Evolutionary conservation across 2,888 invertebrate species (phyloP).

Genomic region (Scrobipalpa costella): DNA sequence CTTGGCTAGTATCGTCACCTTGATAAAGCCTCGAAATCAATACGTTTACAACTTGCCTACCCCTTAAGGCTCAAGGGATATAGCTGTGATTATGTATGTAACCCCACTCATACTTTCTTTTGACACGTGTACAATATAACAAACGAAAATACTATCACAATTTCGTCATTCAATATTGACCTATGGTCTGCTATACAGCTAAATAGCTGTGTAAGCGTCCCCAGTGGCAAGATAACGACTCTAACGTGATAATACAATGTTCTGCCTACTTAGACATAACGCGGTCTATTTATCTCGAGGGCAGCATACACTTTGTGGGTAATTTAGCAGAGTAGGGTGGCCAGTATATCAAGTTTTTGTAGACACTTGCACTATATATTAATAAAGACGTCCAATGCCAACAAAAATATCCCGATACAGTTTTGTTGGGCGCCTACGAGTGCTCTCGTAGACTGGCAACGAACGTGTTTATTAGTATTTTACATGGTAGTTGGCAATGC

Average conservation of each 20-base stretch:
- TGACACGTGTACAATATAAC: neutral
- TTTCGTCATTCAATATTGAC: constrained; percentile 1
- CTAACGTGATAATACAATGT: constrained; percentile 20
- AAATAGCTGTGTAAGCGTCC: neutral
- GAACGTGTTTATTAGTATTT: too few relatives aligned
- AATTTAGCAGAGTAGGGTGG: constrained; percentile 13
- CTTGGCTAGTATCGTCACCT: too few relatives aligned
- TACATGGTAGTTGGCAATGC: too few relatives aligned
- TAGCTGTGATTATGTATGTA: too few relatives aligned
- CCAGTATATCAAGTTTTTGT: neutral
- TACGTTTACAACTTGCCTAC: too few relatives aligned
- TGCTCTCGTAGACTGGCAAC: too few relatives aligned
- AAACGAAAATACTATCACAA: neutral
- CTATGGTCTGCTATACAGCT: neutral
- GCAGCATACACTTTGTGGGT: constrained; percentile 19
- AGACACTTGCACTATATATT: too few relatives aligned
- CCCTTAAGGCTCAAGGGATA: too few relatives aligned
- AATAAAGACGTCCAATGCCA: too few relatives aligned
- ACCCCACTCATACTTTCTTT: neutral
- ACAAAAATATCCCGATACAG: too few relatives aligned
- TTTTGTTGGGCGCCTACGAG: too few relatives aligned
- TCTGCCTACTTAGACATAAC: constrained; percentile 23
- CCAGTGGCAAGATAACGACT: constrained; percentile 4
- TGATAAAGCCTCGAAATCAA: too few relatives aligned
- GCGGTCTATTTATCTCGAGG: constrained; percentile 37